These are phyloP conservation scores for Numida meleagris DNA, from an alignment of 2,113 vertebrate species.

Conservation along the genomic window DNA sequence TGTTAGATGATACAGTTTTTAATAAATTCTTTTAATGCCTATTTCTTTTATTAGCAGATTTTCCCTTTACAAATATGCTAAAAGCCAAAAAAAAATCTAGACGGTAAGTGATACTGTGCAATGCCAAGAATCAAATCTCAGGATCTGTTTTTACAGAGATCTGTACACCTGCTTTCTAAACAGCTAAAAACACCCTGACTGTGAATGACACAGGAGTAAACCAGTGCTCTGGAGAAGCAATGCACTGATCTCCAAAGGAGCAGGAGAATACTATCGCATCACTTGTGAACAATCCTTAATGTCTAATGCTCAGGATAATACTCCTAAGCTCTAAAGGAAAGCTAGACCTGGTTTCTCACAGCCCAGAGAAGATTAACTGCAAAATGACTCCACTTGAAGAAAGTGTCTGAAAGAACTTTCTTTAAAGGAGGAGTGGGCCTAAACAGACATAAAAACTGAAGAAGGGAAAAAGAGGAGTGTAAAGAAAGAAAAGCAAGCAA, in stretches of 20 bases:
- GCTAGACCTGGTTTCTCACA: background rate
- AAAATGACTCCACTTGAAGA: background rate
- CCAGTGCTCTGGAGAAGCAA: background rate
- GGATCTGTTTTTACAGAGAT: background rate
- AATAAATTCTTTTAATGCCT: background rate
- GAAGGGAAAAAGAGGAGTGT: background rate
- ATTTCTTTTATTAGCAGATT: background rate
- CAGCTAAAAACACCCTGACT: background rate
- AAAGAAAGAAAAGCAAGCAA: background rate
- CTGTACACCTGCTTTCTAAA: background rate
- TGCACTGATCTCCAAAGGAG: rapidly evolving
- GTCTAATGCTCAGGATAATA: background rate
- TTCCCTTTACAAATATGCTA: background rate
- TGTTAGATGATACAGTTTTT: background rate
- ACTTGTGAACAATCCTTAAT: background rate
- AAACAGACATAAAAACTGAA: background rate
- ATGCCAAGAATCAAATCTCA: background rate
- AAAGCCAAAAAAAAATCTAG: background rate
- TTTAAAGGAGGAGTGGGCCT: rapidly evolving
- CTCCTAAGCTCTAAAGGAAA: background rate
- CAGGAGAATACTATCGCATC: background rate
- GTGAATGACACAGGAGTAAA: background rate
- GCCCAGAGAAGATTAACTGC: background rate
- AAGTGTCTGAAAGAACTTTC: background rate
- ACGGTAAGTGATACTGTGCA: background rate